phyloP scores from a whole-genome alignment of 35 echinoderm and acorn worm genomes.

The Nesometra sesokonis region DNA sequence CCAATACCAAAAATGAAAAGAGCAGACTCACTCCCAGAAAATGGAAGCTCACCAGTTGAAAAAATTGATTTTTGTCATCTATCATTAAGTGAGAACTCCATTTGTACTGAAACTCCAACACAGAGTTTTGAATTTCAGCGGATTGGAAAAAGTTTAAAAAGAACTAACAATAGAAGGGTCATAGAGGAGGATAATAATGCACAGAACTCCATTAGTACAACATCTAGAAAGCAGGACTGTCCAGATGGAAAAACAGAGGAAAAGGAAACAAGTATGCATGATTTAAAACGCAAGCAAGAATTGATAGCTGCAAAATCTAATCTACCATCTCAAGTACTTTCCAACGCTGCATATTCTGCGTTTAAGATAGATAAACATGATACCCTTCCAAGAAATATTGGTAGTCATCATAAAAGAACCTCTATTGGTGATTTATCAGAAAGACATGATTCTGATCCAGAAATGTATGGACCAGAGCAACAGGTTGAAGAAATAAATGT shows the following conservation, averaged over 20 bases:
- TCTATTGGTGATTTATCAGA: neutral
- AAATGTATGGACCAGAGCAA: conserved; percentile 1
- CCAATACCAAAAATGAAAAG: neutral
- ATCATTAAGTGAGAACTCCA: neutral
- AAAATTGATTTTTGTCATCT: neutral
- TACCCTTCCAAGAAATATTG: neutral
- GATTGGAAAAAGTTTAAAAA: conserved; percentile 5
- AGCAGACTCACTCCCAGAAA: neutral
- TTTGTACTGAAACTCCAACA: neutral
- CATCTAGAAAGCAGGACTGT: neutral
- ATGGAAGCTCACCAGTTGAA: neutral
- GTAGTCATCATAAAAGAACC: neutral
- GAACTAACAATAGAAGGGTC: neutral
- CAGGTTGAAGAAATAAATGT: conserved; percentile 3
- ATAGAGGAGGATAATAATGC: no score
- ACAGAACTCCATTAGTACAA: neutral
- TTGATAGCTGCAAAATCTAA: neutral
- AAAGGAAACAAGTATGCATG: neutral
- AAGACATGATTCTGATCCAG: conserved; percentile 8
- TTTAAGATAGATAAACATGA: conserved; percentile 6
- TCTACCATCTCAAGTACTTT: neutral
- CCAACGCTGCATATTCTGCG: neutral
- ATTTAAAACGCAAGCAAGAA: neutral
- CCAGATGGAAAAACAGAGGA: neutral
- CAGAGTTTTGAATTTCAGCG: conserved; percentile 2